A percentile compares a stretch with the other conserved stretches of the same genome.
These are phyloP conservation scores for Hucho hucho DNA, from an alignment of 2,113 vertebrate genomes.

Conservation along the genomic window DNA sequence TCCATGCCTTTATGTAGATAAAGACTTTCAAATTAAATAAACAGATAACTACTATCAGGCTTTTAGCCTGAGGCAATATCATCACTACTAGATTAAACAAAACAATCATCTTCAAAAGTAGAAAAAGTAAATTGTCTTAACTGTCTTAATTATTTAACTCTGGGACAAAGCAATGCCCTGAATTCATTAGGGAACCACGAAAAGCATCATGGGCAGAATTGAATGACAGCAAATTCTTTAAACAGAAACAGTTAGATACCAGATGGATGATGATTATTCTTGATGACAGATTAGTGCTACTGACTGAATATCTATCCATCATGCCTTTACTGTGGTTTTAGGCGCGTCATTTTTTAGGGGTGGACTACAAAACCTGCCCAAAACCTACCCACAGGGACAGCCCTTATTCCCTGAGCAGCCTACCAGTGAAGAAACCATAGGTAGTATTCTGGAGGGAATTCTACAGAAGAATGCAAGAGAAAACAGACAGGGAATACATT, in stretches of 20 bases:
- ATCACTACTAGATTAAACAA: constrained; percentile 76
- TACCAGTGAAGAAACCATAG: constrained; percentile 26
- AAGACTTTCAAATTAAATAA: constrained; percentile 76
- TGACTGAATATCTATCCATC: neutral
- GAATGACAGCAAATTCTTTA: constrained; percentile 44
- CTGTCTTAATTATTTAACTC: constrained; percentile 71
- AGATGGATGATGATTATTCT: constrained; percentile 18
- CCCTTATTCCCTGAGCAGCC: constrained; percentile 48
- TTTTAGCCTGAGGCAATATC: constrained; percentile 69
- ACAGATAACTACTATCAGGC: constrained; percentile 65
- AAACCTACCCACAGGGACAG: constrained; percentile 23
- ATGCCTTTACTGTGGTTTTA: constrained; percentile 4
- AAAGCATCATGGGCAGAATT: constrained; percentile 38
- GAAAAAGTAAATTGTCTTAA: constrained; percentile 70
- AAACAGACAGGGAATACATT: constrained; percentile 46
- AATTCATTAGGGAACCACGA: constrained; percentile 55
- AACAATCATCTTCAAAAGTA: constrained; percentile 67
- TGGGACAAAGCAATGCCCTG: constrained; percentile 55
- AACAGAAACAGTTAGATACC: constrained; percentile 17
- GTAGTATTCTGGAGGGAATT: constrained; percentile 50
- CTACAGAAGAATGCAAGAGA: constrained; percentile 26
- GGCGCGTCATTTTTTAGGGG: neutral
- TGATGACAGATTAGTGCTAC: constrained; percentile 23
- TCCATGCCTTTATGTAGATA: constrained; percentile 70
- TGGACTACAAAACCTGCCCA: neutral